Percentiles rank a stretch among this genome's conserved stretches.
phyloP scores from a whole-genome alignment of 2,888 invertebrate species.

The Heteropelma amictum region DNA sequence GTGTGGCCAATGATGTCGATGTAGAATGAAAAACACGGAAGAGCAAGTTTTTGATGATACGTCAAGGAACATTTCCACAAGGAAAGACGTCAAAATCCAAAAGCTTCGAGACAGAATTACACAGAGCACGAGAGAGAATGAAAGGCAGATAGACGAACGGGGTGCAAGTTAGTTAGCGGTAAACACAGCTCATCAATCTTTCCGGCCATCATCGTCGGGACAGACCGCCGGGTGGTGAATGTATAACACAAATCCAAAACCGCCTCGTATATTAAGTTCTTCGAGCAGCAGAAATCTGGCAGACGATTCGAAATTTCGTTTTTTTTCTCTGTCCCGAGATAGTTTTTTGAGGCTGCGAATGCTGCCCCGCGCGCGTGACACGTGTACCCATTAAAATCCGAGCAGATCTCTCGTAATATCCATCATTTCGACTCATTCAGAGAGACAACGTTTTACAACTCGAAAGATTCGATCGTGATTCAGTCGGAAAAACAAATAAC shows the following conservation, averaged over 20 bases:
- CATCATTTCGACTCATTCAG: constrained; percentile 29
- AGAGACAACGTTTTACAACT: neutral
- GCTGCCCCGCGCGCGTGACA: constrained; percentile 59
- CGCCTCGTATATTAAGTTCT: constrained; percentile 55
- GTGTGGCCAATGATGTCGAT: constrained; percentile 30
- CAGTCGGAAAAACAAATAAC: too few species aligned
- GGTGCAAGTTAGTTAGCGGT: constrained; percentile 65
- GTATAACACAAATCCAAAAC: constrained; percentile 32
- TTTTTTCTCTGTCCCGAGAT: neutral
- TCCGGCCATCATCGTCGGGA: constrained; percentile 66
- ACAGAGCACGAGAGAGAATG: too few species aligned
- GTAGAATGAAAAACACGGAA: neutral
- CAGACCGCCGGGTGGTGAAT: constrained; percentile 61
- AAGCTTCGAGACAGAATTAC: constrained; percentile 6
- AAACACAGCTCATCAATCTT: constrained; percentile 76
- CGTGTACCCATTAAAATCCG: constrained; percentile 69
- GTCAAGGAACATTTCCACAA: neutral
- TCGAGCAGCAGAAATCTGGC: constrained; percentile 57
- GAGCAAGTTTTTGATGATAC: neutral
- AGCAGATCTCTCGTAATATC: constrained; percentile 25
- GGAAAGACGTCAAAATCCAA: constrained; percentile 1
- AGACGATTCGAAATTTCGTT: constrained; percentile 67
- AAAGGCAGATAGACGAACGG: constrained; percentile 22
- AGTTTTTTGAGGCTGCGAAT: constrained; percentile 16
- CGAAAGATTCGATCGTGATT: neutral